Base-by-base conservation (phyloP, 2,797 vertebrate species). In the Myotis findleyi region DNA sequence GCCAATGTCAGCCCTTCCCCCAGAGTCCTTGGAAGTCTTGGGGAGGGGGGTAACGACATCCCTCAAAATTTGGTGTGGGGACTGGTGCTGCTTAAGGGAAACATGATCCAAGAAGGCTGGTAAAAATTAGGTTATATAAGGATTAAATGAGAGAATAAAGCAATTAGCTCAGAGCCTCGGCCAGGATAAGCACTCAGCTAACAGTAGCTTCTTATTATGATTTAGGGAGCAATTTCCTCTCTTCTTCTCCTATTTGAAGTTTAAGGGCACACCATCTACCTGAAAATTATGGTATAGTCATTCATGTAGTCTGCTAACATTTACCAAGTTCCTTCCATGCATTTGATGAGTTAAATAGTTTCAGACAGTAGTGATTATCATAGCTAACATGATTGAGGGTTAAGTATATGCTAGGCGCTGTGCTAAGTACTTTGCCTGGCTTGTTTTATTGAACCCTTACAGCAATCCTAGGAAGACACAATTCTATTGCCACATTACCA, bases 231-330 rank as follows among this genome's bases (percentile, higher is more conserved):
- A 75, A 72, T 95, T 96, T 94, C 80, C 72, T 93, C 68, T 59
- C 87, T 94, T 95, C 57, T 90, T 80, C 77, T 87, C 77, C 68
- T 57, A 49, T 93, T 92, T 87, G 94, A 95, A 90, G 81, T 88
- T 93, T 27, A 71, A 85, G 68, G 68, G 21, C 93, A 96, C 85
- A 94, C 30, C 36, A 23, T 69, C 68, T 82, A 85, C 89, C 89
- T 91, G 88, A 82, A 85, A 94, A 90, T 87, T 53, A 85, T 64
- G 55, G 96, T 72, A 5, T 3, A 77, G 86, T 71, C 69, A 87
- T 49, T 93, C 76, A 84, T 84, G 79, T 80, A 73, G 69, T 89
- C 62, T 57, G 53, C 44, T 85, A 51, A 55, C 87, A 94, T 87
- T 87, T 44, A 89, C 85, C 62, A 79, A 73, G 59, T 84, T 91